Evolutionary conservation across 30 jellyfish, hydroid and myxozoan genomes (phyloP).

Genomic region (Cassiopea andromeda): DNA sequence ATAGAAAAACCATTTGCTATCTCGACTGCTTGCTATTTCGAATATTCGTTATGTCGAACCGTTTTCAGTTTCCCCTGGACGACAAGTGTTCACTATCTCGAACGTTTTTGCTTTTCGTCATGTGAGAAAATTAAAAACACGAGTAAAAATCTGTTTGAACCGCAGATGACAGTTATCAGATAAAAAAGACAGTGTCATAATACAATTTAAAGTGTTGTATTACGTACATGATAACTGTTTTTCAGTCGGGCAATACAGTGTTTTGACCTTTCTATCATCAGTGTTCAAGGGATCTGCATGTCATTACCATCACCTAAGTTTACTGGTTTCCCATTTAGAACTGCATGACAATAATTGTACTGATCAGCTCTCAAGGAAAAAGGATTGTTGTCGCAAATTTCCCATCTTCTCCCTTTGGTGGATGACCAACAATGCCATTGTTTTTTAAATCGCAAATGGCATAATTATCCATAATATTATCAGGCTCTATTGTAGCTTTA

Average conservation of each 20-base stretch:
- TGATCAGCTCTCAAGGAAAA: slow-evolving; percentile 28
- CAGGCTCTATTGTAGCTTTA: neutral
- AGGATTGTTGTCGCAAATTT: slow-evolving; percentile 11
- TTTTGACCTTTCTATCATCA: slow-evolving; percentile 28
- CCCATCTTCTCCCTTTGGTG: slow-evolving; percentile 18
- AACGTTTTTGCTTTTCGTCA: too few relatives aligned
- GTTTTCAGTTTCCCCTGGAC: too few relatives aligned
- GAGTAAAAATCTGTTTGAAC: too few relatives aligned
- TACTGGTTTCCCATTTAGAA: slow-evolving; percentile 9
- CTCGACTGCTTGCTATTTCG: too few relatives aligned
- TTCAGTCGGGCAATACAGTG: neutral
- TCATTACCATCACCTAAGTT: slow-evolving; percentile 22
- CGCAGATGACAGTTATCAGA: too few relatives aligned
- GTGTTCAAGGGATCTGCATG: slow-evolving; percentile 21
- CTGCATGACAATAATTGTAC: slow-evolving; percentile 35
- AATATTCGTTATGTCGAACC: too few relatives aligned
- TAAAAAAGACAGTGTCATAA: too few relatives aligned
- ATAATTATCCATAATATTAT: slow-evolving; percentile 6
- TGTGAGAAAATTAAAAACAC: too few relatives aligned
- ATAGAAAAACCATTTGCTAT: too few relatives aligned
- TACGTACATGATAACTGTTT: neutral
- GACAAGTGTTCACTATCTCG: too few relatives aligned
- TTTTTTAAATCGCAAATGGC: slow-evolving; percentile 12
- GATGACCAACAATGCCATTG: slow-evolving; percentile 28
- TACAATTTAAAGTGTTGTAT: neutral